Conservation (phyloP, 2,888 invertebrate species). For the Yponomeuta malinellus region DNA sequence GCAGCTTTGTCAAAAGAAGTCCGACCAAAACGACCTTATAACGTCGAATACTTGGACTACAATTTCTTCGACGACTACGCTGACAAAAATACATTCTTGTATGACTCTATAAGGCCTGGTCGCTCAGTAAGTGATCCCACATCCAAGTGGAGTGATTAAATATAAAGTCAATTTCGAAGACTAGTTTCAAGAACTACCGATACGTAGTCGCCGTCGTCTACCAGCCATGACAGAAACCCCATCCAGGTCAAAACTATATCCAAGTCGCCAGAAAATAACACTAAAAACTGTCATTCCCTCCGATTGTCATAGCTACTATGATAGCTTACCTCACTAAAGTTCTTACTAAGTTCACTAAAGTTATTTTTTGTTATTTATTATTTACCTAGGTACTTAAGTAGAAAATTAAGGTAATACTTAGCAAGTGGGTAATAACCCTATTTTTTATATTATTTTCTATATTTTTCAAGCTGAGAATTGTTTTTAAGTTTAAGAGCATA, state of each 20-base stretch:
- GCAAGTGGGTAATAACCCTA: too few species aligned
- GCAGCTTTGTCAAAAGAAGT: constrained; percentile 20
- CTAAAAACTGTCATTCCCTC: constrained; percentile 13
- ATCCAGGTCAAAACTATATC: not conserved
- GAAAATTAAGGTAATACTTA: too few species aligned
- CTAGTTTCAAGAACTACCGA: constrained; percentile 9
- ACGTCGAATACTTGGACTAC: constrained; percentile 15
- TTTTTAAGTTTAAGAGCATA: not conserved
- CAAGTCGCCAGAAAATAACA: not conserved
- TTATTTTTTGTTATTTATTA: too few species aligned
- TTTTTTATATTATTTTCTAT: too few species aligned
- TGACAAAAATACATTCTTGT: constrained; percentile 13
- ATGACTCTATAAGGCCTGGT: constrained; percentile 15
- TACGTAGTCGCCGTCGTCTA: not conserved
- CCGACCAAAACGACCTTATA: constrained; percentile 15
- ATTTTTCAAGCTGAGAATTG: constrained; percentile 8
- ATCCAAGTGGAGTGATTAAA: not conserved
- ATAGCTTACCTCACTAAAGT: not conserved
- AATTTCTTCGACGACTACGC: constrained; percentile 17
- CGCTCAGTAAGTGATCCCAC: too few species aligned
- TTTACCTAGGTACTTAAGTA: too few species aligned
- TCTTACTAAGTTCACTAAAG: too few species aligned
- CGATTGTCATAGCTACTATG: constrained; percentile 17
- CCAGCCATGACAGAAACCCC: too few species aligned
- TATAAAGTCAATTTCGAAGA: constrained; percentile 14